These are phyloP conservation scores for Coremacera marginata DNA, from an alignment of 2,888 invertebrate genomes.

Conservation along the genomic window DNA sequence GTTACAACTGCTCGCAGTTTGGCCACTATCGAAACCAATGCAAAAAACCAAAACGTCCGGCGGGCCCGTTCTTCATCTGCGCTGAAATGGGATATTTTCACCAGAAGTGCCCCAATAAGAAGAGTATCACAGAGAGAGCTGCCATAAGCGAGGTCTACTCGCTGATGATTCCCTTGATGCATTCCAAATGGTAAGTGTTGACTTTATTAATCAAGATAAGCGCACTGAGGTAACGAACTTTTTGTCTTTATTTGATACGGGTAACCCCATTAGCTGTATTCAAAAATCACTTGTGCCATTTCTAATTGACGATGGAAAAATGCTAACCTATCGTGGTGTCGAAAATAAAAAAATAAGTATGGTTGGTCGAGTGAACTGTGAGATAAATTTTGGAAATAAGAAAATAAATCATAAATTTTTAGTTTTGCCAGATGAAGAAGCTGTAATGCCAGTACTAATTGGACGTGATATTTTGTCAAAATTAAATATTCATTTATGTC, in stretches of 20 bases:
- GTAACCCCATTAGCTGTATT: slow-evolving; percentile 8
- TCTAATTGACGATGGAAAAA: not conserved
- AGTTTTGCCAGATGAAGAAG: not conserved
- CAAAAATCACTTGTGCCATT: not conserved
- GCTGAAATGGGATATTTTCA: slow-evolving; percentile 18
- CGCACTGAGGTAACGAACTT: not conserved
- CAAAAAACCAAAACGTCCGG: slow-evolving; percentile 20
- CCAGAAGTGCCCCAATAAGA: slow-evolving; percentile 23
- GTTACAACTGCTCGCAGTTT: slow-evolving; percentile 28
- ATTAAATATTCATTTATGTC: not conserved
- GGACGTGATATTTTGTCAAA: not conserved
- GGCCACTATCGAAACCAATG: slow-evolving; percentile 25
- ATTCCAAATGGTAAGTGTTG: slow-evolving; percentile 29
- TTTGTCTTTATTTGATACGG: slow-evolving; percentile 21
- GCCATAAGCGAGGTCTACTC: not conserved
- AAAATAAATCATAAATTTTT: not conserved
- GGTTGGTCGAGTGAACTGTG: not conserved
- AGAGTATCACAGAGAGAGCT: not conserved
- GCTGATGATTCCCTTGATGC: not conserved
- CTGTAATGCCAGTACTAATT: not conserved
- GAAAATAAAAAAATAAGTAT: not conserved
- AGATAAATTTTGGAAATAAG: not conserved
- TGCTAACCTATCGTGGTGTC: not conserved
- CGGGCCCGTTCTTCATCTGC: slow-evolving; percentile 17
- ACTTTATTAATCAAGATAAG: slow-evolving; percentile 12